These are phyloP conservation scores for Etheostoma cragini DNA, from an alignment of 2,113 vertebrate genomes.

Conservation along the genomic window DNA sequence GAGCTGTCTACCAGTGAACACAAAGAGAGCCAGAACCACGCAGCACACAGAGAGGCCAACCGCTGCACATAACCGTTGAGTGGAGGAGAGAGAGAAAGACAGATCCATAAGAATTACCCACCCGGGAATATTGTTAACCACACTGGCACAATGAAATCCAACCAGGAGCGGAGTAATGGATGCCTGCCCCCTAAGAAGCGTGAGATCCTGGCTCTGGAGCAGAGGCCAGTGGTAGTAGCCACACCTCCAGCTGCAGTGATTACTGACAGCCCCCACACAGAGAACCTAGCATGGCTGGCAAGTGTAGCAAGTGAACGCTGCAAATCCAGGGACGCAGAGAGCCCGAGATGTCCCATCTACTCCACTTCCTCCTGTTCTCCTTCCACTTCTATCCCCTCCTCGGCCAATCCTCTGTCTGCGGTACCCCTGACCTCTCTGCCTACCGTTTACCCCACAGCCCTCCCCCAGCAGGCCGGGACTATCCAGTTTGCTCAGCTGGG, in stretches of 20 bases:
- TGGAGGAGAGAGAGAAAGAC: conserved; percentile 37
- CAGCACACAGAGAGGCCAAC: conserved; percentile 27
- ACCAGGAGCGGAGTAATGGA: conserved; percentile 98
- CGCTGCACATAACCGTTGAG: conserved; percentile 25
- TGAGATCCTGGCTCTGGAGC: conserved; percentile 94
- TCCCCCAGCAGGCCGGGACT: conserved; percentile 90
- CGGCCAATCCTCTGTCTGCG: conserved; percentile 81
- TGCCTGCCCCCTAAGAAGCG: conserved; percentile 99
- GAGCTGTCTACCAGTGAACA: conserved; percentile 77
- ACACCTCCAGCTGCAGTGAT: conserved; percentile 81
- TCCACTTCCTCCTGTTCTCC: conserved; percentile 65
- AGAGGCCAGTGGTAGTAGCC: conserved; percentile 86
- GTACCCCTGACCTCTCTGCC: conserved; percentile 90
- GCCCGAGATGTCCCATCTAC: conserved; percentile 85
- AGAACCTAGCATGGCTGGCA: conserved; percentile 94
- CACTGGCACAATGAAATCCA: conserved; percentile 93
- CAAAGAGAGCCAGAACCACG: conserved; percentile 78
- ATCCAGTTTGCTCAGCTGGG: conserved; percentile 94
- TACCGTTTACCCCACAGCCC: conserved; percentile 88
- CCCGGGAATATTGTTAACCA: conserved; percentile 21
- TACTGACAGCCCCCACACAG: conserved; percentile 83
- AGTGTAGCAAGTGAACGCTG: conserved; percentile 85
- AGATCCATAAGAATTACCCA: conserved; percentile 37
- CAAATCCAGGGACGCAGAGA: conserved; percentile 86
- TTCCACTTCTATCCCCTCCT: conserved; percentile 65